Percentiles rank a stretch among this genome's conserved stretches.
These are phyloP conservation scores for Peromyscus polionotus DNA, from an alignment of 2,113 vertebrate species.

Conservation along the genomic window DNA sequence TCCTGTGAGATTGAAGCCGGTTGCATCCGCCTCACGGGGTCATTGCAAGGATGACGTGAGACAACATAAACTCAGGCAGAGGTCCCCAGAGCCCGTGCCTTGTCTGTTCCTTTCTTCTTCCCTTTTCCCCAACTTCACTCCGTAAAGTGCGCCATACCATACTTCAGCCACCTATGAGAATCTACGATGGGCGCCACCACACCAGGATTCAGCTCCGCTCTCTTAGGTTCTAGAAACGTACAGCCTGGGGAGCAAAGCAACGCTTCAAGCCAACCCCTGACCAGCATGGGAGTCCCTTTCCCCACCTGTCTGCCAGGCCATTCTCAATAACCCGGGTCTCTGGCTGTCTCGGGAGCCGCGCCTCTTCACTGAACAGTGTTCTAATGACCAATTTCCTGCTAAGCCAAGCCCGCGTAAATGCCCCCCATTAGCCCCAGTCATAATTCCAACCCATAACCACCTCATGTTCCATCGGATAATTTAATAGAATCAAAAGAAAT, in stretches of 20 bases:
- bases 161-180: background rate
- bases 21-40: background rate
- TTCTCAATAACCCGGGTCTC: background rate
- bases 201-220: constrained; percentile 42
- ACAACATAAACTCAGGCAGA: background rate
- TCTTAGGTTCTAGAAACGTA: constrained; percentile 44
- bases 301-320: background rate
- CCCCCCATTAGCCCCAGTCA: constrained; percentile 49
- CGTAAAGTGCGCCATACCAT: background rate
- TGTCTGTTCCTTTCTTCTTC: background rate
- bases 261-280: background rate
- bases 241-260: constrained; percentile 7
- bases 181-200: background rate
- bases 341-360: background rate
- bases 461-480: constrained; percentile 68
- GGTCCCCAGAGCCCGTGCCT: no score
- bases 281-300: background rate
- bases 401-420: constrained; percentile 31
- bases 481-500: constrained; percentile 77
- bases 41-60: background rate
- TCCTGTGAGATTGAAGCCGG: background rate
- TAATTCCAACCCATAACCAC: constrained; percentile 71
- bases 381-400: constrained; percentile 41
- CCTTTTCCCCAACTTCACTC: background rate
- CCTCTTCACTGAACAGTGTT: background rate